Evolutionary conservation across 2,797 vertebrate species (phyloP).

Genomic region (Lutjanus campechanus): DNA sequence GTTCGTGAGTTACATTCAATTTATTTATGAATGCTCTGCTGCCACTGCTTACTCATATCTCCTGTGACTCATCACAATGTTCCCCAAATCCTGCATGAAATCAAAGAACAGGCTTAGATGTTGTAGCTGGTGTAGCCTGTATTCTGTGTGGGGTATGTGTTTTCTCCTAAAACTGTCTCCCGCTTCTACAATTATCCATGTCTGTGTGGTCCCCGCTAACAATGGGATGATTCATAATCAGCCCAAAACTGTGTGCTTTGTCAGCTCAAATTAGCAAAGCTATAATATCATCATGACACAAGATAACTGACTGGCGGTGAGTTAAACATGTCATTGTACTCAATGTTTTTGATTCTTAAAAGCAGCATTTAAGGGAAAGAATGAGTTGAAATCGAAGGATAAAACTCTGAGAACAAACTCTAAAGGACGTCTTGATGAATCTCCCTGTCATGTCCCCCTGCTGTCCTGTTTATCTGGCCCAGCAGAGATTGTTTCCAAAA

Average conservation of each 20-base stretch:
- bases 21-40: constrained; percentile 69
- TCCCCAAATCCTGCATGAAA: constrained; percentile 74
- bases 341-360: constrained; percentile 4
- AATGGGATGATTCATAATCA: constrained; percentile 41
- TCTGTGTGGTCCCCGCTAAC: constrained; percentile 36
- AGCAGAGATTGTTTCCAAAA: constrained; percentile 17
- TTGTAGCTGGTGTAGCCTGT: constrained; percentile 37
- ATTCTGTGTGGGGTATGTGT: constrained; percentile 46
- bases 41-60: constrained; percentile 64
- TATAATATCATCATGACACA: constrained; percentile 35
- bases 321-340: constrained; percentile 16
- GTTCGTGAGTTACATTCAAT: constrained; percentile 60
- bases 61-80: constrained; percentile 73
- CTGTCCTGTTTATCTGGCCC: constrained; percentile 14
- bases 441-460: background rate
- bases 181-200: constrained; percentile 35
- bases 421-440: background rate
- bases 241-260: constrained; percentile 34
- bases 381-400: background rate
- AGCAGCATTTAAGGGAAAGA: background rate
- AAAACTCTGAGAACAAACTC: background rate
- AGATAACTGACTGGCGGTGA: constrained; percentile 22
- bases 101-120: constrained; percentile 69
- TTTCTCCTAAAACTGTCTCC: constrained; percentile 45
- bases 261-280: constrained; percentile 38